phyloP scores from a whole-genome alignment of 2,797 vertebrate genomes.

The Parauchenoglanis ngamensis region DNA sequence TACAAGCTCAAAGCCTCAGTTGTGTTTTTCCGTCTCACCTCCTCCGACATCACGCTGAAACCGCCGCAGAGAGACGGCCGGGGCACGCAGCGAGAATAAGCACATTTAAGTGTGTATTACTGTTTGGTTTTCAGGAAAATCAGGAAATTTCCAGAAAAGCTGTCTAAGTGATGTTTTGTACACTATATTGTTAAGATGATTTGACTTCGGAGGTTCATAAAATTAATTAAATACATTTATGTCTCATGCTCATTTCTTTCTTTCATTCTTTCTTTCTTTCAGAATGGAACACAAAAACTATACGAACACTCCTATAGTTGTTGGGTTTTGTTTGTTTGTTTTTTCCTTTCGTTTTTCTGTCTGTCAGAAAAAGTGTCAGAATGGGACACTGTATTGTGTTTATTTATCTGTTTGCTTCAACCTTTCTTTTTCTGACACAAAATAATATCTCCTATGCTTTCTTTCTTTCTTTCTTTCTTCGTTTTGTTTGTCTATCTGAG shows the following conservation, averaged over 20 bases:
- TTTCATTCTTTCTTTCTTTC: not conserved
- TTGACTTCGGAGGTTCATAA: not conserved
- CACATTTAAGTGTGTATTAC: not conserved
- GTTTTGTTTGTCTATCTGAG: no score
- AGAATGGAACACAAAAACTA: not conserved
- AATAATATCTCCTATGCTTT: no score
- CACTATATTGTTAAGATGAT: not conserved
- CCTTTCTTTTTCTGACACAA: no score
- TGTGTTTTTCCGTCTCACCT: conserved; percentile 19
- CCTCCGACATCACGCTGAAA: not conserved
- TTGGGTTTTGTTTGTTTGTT: not conserved
- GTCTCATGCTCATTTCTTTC: not conserved
- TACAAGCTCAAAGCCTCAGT: conserved; percentile 20
- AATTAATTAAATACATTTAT: not conserved
- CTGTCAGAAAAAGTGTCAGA: no score
- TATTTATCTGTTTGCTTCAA: no score
- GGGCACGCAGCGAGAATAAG: not conserved
- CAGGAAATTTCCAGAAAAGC: not conserved
- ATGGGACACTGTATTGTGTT: no score
- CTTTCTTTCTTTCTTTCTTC: not conserved
- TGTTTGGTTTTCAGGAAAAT: not conserved
- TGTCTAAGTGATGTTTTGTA: not conserved
- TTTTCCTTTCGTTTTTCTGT: no score
- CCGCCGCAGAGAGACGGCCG: not conserved
- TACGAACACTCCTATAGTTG: not conserved